Evolutionary conservation across 2,113 vertebrate species (phyloP), one percentile per base, ranked within the genome.

Genomic region (Neolamprologus cancellatus): DNA sequence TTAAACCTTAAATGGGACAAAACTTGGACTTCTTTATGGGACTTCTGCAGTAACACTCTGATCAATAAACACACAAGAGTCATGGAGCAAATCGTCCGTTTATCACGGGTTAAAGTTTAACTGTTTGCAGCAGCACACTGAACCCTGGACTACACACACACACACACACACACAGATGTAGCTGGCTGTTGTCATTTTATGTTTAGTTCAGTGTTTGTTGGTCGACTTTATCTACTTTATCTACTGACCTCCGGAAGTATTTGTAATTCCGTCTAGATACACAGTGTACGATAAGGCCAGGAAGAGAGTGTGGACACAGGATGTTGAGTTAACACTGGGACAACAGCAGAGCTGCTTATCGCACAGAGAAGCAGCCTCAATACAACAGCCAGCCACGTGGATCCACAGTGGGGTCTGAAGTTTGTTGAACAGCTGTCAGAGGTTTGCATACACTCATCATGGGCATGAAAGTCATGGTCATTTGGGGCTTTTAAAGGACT

Each of bases 231-330:
- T 87, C 92, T 87, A 14, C 59, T 88, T 93, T 94, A 93, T 94
- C 92, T 88, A 20, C 57, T 94, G 92, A 94, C 90, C 88, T 91
- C 59, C 83, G 94, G 93, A 94, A 94, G 94, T 94, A 90, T 91
- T 94, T 91, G 90, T 88, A 87, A 91, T 90, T 90, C 55, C 20
- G 88, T 85, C 90, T 76, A 66, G 90, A 91, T 84, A 90, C 84
- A 81, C 81, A 41, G 69, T 23, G 88, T 9, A 87, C 61, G 92
- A 94, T 94, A 90, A 93, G 87, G 86, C 87, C 90, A 90, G 88
- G 92, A 93, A 92, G 91, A 91, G 89, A 59, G 91, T 90, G 92
- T 89, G 86, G 85, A 92, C 88, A 90, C 91, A 93, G 90, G 93
- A 93, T 94, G 92, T 92, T 89, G 90, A 87, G 92, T 93, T 90